A percentile compares a stretch with the other conserved stretches of the same genome.
phyloP scores from a whole-genome alignment of 1,140 invertebrate genomes.

The Drosophila cardini region DNA sequence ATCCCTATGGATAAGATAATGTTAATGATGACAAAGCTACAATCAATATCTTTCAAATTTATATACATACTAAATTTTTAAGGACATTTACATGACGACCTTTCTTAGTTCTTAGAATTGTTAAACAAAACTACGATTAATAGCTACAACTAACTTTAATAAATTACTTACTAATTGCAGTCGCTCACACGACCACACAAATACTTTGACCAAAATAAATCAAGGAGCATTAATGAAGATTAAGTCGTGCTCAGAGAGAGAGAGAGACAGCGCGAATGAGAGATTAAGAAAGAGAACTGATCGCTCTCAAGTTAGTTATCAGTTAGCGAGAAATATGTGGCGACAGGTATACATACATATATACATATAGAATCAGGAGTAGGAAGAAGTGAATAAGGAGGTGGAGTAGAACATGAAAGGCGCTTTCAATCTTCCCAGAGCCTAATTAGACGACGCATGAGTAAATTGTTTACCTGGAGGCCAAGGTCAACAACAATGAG shows the following conservation, averaged over 20 bases:
- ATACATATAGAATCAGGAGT: conserved; percentile 13
- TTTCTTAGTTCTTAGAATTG: conserved; percentile 28
- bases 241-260: conserved; percentile 35
- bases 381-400: conserved; percentile 28
- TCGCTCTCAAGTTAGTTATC: conserved; percentile 10
- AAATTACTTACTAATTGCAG: conserved; percentile 61
- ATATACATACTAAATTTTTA: no score
- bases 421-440: conserved; percentile 39
- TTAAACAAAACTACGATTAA: conserved; percentile 8
- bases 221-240: conserved; percentile 64
- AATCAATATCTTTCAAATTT: no score
- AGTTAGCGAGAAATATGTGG: conserved; percentile 62
- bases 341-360: conserved; percentile 57
- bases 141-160: conserved; percentile 56
- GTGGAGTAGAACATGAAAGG: conserved; percentile 43
- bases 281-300: conserved; percentile 13
- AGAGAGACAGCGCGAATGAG: background rate
- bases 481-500: conserved; percentile 70
- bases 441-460: conserved; percentile 65
- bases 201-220: conserved; percentile 9
- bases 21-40: background rate
- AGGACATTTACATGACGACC: background rate
- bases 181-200: conserved; percentile 54
- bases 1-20: background rate
- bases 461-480: conserved; percentile 68